A percentile compares a stretch with the other conserved stretches of the same genome.
Conservation (phyloP, 2,113 vertebrate genomes). For the Psilopogon haemacephalus region DNA sequence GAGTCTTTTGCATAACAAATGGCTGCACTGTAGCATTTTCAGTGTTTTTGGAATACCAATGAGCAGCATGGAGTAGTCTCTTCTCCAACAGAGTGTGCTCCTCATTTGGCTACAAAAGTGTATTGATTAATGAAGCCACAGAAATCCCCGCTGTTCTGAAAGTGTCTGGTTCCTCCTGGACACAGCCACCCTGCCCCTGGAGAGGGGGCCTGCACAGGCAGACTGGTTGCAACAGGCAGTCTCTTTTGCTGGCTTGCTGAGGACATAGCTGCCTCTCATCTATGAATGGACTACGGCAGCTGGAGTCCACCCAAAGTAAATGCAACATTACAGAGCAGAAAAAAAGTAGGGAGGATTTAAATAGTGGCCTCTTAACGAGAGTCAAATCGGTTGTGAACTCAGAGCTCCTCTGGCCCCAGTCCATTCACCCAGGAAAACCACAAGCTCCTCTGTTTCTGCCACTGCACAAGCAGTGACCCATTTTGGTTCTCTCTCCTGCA, state of each 20-base stretch:
- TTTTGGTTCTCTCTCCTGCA: neutral
- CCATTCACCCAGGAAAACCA: slow-evolving; percentile 15
- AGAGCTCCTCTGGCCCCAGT: neutral
- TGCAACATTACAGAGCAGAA: slow-evolving; percentile 24
- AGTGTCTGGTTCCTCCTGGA: neutral
- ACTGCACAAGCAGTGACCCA: neutral
- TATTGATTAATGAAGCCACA: neutral
- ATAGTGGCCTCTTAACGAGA: slow-evolving; percentile 26
- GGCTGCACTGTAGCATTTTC: slow-evolving; percentile 56
- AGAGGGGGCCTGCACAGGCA: neutral
- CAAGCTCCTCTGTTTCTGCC: neutral
- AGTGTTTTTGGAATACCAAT: slow-evolving; percentile 61
- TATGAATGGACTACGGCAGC: neutral
- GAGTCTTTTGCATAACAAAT: slow-evolving; percentile 70
- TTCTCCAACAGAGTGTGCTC: neutral
- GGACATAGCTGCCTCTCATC: neutral
- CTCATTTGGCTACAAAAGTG: slow-evolving; percentile 14
- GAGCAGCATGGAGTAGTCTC: slow-evolving; percentile 10
- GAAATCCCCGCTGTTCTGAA: neutral
- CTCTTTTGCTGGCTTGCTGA: neutral
- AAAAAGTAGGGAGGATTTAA: slow-evolving; percentile 40
- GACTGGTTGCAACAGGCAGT: neutral
- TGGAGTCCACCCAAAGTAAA: slow-evolving; percentile 59
- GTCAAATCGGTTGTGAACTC: slow-evolving; percentile 20
- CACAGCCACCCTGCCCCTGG: neutral